These are phyloP conservation scores for Galeruca laticollis DNA, from an alignment of 2,888 invertebrate species.

Conservation along the genomic window DNA sequence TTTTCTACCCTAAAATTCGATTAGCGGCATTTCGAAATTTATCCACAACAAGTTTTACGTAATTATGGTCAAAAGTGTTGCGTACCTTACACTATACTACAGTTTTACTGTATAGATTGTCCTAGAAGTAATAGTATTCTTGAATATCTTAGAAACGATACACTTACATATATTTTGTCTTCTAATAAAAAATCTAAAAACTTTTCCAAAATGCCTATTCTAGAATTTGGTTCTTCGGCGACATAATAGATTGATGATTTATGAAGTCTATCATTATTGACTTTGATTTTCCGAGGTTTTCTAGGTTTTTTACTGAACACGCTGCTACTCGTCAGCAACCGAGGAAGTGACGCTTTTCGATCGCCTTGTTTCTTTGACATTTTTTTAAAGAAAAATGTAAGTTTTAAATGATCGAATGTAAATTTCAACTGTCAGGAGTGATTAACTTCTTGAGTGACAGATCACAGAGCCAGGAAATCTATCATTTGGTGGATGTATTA, in stretches of 20 bases:
- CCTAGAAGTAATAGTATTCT: too few species aligned
- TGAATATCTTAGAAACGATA: not conserved
- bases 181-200: not conserved
- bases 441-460: not conserved
- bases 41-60: too few species aligned
- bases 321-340: not conserved
- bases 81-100: too few species aligned
- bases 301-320: not conserved
- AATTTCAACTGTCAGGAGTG: not conserved
- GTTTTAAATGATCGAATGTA: not conserved
- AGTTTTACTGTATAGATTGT: too few species aligned
- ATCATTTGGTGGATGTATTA: too few species aligned
- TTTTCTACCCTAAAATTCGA: too few species aligned
- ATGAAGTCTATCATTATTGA: not conserved
- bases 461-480: too few species aligned
- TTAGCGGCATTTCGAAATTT: too few species aligned
- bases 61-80: too few species aligned
- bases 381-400: not conserved
- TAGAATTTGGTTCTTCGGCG: not conserved
- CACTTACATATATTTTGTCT: not conserved
- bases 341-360: not conserved
- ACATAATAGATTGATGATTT: constrained; percentile 7
- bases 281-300: not conserved
- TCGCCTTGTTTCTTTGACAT: constrained; percentile 5
- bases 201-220: constrained; percentile 5